Percentiles rank a stretch among this genome's conserved stretches.
Evolutionary conservation across 2,797 vertebrate species (phyloP).

Genomic region (Silurus aristotelis): DNA sequence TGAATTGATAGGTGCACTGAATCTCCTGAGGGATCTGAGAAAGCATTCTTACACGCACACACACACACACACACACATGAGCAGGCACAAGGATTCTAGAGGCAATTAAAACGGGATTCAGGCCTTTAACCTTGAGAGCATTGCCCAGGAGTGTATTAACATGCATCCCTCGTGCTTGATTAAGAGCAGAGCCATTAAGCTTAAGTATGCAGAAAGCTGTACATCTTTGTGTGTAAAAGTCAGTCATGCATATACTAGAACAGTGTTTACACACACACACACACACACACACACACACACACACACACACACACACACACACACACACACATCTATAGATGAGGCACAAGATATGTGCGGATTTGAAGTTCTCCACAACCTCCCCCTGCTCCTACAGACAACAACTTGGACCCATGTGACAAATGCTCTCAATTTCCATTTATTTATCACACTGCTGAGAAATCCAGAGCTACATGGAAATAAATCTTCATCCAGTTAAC

Average conservation of each 20-base stretch:
- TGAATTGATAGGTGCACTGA: conserved; percentile 48
- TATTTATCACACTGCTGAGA: conserved; percentile 69
- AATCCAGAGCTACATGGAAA: conserved; percentile 55
- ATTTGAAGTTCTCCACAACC: conserved; percentile 16
- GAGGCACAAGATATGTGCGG: conserved; percentile 1
- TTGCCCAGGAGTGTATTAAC: conserved; percentile 39
- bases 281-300: not conserved
- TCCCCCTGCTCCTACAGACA: conserved; percentile 6
- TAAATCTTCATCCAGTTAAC: conserved; percentile 75
- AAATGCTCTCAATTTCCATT: conserved; percentile 72
- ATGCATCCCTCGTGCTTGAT: conserved; percentile 11
- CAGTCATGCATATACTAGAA: conserved; percentile 34
- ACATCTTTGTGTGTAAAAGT: conserved; percentile 29
- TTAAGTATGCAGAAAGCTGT: conserved; percentile 23
- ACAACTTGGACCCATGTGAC: conserved; percentile 60
- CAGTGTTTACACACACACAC: not conserved
- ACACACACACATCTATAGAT: conserved; percentile 17
- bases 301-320: not conserved
- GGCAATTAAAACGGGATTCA: conserved; percentile 38
- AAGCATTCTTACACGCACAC: conserved; percentile 34
- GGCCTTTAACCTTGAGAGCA: conserved; percentile 43
- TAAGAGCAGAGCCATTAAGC: conserved; percentile 21
- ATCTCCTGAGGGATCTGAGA: conserved; percentile 42
- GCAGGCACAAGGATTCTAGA: not conserved
- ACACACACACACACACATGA: conserved; percentile 16